Conservation (phyloP, 2,888 invertebrate genomes). For the Nycteola revayana region DNA sequence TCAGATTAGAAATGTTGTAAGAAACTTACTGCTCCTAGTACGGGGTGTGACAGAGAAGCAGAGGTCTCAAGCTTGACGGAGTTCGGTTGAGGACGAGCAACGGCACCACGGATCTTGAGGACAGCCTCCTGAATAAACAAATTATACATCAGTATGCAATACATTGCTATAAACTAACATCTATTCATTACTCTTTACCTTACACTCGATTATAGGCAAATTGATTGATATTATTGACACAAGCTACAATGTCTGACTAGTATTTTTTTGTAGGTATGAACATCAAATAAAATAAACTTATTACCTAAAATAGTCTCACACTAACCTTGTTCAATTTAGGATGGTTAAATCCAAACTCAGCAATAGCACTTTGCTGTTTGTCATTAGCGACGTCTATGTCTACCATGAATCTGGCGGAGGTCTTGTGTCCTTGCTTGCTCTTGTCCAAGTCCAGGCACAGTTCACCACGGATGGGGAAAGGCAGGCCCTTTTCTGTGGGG, state of each 20-base stretch:
- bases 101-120: conserved; percentile 47
- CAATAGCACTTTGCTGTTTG: conserved; percentile 70
- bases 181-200: too few species aligned
- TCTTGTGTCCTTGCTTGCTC: conserved; percentile 86
- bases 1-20: too few species aligned
- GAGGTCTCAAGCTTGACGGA: conserved; percentile 56
- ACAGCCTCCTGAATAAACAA: conserved; percentile 53
- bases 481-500: conserved; percentile 64
- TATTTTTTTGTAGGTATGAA: too few species aligned
- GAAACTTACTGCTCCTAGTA: conserved; percentile 62
- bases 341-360: conserved; percentile 84
- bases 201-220: too few species aligned
- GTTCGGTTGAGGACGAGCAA: conserved; percentile 49
- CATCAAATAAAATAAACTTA: too few species aligned
- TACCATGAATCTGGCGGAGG: conserved; percentile 77
- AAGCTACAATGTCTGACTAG: too few species aligned
- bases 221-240: too few species aligned
- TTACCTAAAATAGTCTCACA: too few species aligned
- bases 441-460: conserved; percentile 86
- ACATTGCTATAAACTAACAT: too few species aligned
- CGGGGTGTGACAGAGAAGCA: conserved; percentile 53
- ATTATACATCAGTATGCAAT: too few species aligned
- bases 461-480: conserved; percentile 84
- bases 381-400: conserved; percentile 74
- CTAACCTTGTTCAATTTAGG: conserved; percentile 84